These are phyloP conservation scores for Aselliscus stoliczkanus DNA, from an alignment of 2,797 vertebrate genomes.

Conservation along the genomic window DNA sequence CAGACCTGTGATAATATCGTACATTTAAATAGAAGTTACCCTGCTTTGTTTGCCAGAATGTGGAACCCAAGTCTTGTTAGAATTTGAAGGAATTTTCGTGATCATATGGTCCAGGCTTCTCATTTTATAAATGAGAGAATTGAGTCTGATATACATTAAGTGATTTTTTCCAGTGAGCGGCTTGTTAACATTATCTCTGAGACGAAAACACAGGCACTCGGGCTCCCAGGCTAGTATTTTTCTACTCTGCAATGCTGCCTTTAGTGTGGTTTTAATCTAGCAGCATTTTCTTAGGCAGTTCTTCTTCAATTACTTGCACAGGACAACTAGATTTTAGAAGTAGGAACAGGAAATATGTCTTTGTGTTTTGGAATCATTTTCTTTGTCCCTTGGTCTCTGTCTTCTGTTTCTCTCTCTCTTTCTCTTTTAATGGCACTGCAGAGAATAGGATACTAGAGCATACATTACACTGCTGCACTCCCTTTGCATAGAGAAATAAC, in stretches of 20 bases:
- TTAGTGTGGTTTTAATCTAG: background rate
- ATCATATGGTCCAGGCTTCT: background rate
- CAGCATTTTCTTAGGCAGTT: background rate
- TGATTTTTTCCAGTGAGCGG: background rate
- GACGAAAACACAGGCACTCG: background rate
- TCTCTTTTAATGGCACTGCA: background rate
- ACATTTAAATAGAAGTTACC: background rate
- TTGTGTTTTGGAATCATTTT: background rate
- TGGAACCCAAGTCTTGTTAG: background rate
- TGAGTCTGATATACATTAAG: background rate
- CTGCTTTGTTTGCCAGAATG: background rate
- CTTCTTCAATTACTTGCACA: background rate
- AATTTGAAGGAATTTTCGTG: background rate
- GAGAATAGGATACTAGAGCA: background rate
- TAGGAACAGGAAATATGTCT: background rate
- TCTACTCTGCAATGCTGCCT: background rate
- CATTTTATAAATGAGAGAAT: background rate
- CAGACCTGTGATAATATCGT: background rate
- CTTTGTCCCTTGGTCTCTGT: background rate
- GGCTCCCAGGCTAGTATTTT: background rate
- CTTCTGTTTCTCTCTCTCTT: background rate
- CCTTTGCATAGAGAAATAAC: background rate
- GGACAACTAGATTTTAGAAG: background rate
- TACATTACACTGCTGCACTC: background rate
- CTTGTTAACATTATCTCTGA: background rate